Evolutionary conservation across 2,888 invertebrate species (phyloP), one percentile per base, ranked within the genome.

Genomic region (Orthosia cruda): DNA sequence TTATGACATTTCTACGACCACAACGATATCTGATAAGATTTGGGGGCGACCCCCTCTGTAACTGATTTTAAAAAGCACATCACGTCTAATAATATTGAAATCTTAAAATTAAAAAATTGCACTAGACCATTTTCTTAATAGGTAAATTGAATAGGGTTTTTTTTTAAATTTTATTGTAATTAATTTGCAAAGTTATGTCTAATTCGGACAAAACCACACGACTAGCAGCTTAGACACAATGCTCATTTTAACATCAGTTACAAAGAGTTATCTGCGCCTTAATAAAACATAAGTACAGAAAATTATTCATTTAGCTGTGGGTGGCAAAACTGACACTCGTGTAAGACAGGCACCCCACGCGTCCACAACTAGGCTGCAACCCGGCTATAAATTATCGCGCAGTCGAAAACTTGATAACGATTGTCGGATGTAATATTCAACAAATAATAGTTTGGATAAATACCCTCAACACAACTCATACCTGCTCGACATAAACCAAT

Each of bases 321-420:
- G 91, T 87, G 89, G 86, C 74, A 80, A 79, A 77, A 85, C 82
- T 82, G 88, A 87, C 85, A 87, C 82, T 86, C 86, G 85, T 87
- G 88, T 85, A 87, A 89, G 91, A 88, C 80, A 61, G 85, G 81
- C 90, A 89, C 91, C 92, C 91, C 92, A 91, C 92, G 91, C 91
- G 87, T 62, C 68, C 74, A 52, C 74, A 82, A 89, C 85, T 85
- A 82, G 88, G 86, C 88, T 89, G 78, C 81, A 77, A 84, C 86
- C 83, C 79, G 72, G 71, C 87, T 89, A 89, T 92, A 91, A 89
- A 90, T 88, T 91, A 90, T 89, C 85, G 83, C 87, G 87, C 83
- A 87, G 83, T 90, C 87, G 88, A 91, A 91, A 90, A 85, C 88
- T 84, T 84, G 91, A 92, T 92, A 92, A 89, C 89, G 84, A 88